Conservation (phyloP, 2,797 vertebrate species). For the Sebastes flavidus region DNA sequence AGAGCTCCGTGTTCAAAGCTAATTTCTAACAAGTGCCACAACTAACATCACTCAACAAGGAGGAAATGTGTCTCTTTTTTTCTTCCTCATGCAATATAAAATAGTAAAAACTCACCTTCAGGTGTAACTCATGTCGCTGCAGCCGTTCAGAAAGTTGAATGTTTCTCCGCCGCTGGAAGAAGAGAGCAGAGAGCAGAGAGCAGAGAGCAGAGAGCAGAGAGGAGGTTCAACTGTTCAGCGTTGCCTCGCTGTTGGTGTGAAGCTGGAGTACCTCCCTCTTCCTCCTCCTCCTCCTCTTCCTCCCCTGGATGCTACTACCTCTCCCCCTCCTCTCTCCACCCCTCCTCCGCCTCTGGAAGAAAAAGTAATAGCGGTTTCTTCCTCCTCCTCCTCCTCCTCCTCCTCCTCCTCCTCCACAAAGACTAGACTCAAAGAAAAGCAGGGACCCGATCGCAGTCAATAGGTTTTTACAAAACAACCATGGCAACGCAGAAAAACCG, state of each 20-base stretch:
- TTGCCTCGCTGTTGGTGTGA: slow-evolving; percentile 46
- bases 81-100: background rate
- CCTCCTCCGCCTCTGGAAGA: slow-evolving; percentile 39
- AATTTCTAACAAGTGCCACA: slow-evolving; percentile 29
- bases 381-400: slow-evolving; percentile 59
- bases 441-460: slow-evolving; percentile 78
- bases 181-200: background rate
- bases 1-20: background rate
- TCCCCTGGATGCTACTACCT: slow-evolving; percentile 1
- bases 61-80: background rate
- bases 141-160: slow-evolving; percentile 63
- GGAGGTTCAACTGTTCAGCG: slow-evolving; percentile 9
- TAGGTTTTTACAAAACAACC: slow-evolving; percentile 78
- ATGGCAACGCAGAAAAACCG: slow-evolving; percentile 80
- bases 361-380: slow-evolving; percentile 76
- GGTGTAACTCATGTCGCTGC: slow-evolving; percentile 44
- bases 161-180: slow-evolving; percentile 31
- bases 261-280: slow-evolving; percentile 53
- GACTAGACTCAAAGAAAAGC: slow-evolving; percentile 75
- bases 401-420: slow-evolving; percentile 74
- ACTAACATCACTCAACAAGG: background rate
- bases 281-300: slow-evolving; percentile 33
- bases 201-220: background rate
- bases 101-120: slow-evolving; percentile 67
- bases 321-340: slow-evolving; percentile 1